Conservation (phyloP, 92 coral and sea anemone genomes). For the Parazoanthus darwini region DNA sequence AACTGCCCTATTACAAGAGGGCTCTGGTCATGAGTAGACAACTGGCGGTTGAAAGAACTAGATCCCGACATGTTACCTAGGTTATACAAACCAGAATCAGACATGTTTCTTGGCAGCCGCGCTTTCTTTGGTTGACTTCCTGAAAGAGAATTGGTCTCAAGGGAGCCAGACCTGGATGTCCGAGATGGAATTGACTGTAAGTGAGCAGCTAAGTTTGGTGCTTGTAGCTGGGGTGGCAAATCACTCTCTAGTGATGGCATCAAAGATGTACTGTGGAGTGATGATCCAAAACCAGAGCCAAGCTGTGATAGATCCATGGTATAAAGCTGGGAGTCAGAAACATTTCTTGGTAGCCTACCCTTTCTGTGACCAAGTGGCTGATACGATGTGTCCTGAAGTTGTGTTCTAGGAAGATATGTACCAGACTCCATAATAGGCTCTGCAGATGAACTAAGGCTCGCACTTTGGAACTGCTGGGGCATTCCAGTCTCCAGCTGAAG, state of each 20-base stretch:
- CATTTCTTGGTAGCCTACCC: constrained; percentile 84
- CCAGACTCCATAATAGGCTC: constrained; percentile 7
- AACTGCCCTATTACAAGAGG: neutral
- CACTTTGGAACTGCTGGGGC: constrained; percentile 3
- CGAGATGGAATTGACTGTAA: constrained; percentile 73
- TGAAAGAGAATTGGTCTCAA: constrained; percentile 49
- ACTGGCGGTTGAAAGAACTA: constrained; percentile 5
- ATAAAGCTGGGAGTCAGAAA: constrained; percentile 91
- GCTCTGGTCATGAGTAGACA: constrained; percentile 13
- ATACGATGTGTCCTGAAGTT: constrained; percentile 6
- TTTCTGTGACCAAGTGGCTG: constrained; percentile 43
- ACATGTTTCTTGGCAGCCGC: constrained; percentile 90
- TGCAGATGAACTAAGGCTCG: constrained; percentile 13
- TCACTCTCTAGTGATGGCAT: constrained; percentile 70
- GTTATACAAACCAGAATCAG: constrained; percentile 85
- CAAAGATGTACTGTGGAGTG: constrained; percentile 48
- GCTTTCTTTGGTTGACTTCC: constrained; percentile 80
- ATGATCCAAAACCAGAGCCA: constrained; percentile 47
- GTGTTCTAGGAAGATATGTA: constrained; percentile 12
- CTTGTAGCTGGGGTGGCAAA: constrained; percentile 92
- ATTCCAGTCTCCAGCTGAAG: constrained; percentile 9
- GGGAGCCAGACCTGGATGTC: constrained; percentile 60
- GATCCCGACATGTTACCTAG: constrained; percentile 58
- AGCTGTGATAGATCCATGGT: constrained; percentile 77
- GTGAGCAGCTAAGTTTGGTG: constrained; percentile 96